Evolutionary conservation across 2,113 vertebrate genomes (phyloP).

Genomic region (Scortum barcoo): DNA sequence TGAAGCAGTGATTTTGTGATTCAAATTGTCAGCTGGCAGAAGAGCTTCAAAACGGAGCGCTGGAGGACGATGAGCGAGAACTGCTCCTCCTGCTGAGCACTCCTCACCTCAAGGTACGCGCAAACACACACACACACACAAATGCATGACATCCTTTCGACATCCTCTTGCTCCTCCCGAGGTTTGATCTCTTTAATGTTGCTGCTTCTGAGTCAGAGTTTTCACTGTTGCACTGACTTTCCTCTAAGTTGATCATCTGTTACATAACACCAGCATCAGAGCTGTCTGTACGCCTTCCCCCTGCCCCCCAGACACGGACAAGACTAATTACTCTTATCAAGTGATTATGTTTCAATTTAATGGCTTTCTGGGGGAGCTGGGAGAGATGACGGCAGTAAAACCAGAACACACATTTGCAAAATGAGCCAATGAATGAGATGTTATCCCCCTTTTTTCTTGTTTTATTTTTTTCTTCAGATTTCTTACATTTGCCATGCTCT

Average conservation of each 20-base stretch:
- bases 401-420: slow-evolving; percentile 1
- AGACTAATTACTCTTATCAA: slow-evolving; percentile 43
- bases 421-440: neutral
- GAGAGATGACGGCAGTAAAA: neutral
- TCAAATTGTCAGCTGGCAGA: slow-evolving; percentile 88
- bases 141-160: neutral
- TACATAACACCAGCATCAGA: slow-evolving; percentile 27
- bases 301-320: slow-evolving; percentile 9
- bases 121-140: neutral
- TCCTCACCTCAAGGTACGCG: slow-evolving; percentile 92
- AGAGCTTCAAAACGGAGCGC: slow-evolving; percentile 89
- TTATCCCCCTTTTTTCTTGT: neutral
- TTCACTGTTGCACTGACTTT: slow-evolving; percentile 25
- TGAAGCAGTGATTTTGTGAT: slow-evolving; percentile 9
- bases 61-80: slow-evolving; percentile 90
- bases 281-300: neutral
- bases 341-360: slow-evolving; percentile 36
- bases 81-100: slow-evolving; percentile 91
- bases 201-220: neutral
- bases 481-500: neutral
- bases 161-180: neutral
- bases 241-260: slow-evolving; percentile 35
- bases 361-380: slow-evolving; percentile 8
- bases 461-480: neutral
- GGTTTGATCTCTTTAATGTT: slow-evolving; percentile 35